phyloP scores from a whole-genome alignment of 2,797 vertebrate species.

The Melanotaenia nigrans region DNA sequence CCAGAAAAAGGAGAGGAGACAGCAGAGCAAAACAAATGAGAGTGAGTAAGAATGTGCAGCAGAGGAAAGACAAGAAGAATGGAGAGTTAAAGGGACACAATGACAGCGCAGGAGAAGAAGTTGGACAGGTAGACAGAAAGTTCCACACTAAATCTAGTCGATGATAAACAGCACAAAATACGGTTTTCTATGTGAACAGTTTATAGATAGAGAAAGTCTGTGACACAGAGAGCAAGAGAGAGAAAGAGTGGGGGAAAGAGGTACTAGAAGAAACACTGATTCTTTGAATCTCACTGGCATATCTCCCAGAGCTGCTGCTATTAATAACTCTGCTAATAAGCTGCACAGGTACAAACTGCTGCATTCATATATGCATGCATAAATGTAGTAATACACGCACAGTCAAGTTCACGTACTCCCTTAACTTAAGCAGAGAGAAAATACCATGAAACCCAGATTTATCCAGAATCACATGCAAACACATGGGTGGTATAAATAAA shows the following conservation, averaged over 20 bases:
- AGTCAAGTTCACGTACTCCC: background rate
- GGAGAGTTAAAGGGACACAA: slow-evolving; percentile 32
- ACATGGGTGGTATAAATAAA: slow-evolving; percentile 30
- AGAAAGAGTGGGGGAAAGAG: slow-evolving; percentile 1
- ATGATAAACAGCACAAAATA: slow-evolving; percentile 21
- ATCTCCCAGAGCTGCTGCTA: slow-evolving; percentile 66
- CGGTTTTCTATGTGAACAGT: slow-evolving; percentile 29
- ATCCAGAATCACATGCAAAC: slow-evolving; percentile 19
- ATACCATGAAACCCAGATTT: background rate
- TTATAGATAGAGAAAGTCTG: slow-evolving; percentile 37
- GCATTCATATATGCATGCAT: slow-evolving; percentile 23
- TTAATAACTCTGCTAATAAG: slow-evolving; percentile 71
- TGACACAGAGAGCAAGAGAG: slow-evolving; percentile 34
- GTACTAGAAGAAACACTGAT: slow-evolving; percentile 53
- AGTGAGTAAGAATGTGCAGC: slow-evolving; percentile 26
- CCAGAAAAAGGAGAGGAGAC: slow-evolving; percentile 40
- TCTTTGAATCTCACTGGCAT: slow-evolving; percentile 70
- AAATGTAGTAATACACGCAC: slow-evolving; percentile 26
- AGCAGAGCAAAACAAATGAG: slow-evolving; percentile 42
- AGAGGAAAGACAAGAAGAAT: slow-evolving; percentile 31
- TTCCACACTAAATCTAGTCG: slow-evolving; percentile 38
- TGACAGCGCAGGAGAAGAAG: slow-evolving; percentile 36
- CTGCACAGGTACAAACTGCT: slow-evolving; percentile 35
- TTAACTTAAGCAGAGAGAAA: slow-evolving; percentile 16
- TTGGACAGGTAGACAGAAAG: slow-evolving; percentile 35